Conservation (phyloP, 2,113 vertebrate genomes). For the Lipophrys pholis region DNA sequence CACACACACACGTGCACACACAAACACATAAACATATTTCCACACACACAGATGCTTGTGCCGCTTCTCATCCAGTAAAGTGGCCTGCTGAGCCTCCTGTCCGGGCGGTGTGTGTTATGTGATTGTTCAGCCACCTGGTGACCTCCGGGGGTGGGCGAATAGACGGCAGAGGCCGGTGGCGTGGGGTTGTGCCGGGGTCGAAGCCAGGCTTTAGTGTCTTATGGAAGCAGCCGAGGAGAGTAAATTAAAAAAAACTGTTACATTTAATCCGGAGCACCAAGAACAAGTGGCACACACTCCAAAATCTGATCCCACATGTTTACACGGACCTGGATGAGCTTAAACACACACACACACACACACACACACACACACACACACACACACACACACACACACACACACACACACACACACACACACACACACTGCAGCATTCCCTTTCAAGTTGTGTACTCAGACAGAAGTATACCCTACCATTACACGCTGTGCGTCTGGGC, state of each 20-base stretch:
- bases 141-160: constrained; percentile 30
- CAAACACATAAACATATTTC: constrained; percentile 14
- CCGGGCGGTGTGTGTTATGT: constrained; percentile 53
- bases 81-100: constrained; percentile 69
- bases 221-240: constrained; percentile 60
- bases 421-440: neutral
- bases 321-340: constrained; percentile 68
- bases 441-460: constrained; percentile 24
- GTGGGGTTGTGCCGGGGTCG: neutral
- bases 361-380: constrained; percentile 41
- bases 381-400: constrained; percentile 26
- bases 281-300: constrained; percentile 76
- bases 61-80: constrained; percentile 68
- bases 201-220: constrained; percentile 62
- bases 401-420: constrained; percentile 23
- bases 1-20: constrained; percentile 11
- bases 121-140: constrained; percentile 68
- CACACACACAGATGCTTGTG: constrained; percentile 13
- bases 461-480: constrained; percentile 18
- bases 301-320: constrained; percentile 75
- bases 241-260: constrained; percentile 79
- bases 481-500: constrained; percentile 45
- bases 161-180: neutral
- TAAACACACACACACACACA: constrained; percentile 50
- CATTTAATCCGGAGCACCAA: constrained; percentile 70